Evolutionary conservation across 2,888 invertebrate species (phyloP).

Genomic region (Phragmatobia fuliginosa): DNA sequence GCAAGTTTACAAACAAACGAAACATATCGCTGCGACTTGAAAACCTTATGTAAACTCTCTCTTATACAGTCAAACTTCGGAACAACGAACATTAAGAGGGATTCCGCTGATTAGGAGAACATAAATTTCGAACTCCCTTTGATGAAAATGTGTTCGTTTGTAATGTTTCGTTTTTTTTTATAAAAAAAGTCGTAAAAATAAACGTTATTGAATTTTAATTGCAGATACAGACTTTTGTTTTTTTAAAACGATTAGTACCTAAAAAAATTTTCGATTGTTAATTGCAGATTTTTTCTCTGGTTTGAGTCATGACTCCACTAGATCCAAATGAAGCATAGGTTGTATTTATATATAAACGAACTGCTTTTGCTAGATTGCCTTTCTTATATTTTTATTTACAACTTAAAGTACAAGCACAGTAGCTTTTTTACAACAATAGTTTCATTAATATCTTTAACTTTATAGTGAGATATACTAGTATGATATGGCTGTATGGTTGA

Average conservation of each 20-base stretch:
- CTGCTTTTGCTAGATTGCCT: background rate
- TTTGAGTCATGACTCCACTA: too few species aligned
- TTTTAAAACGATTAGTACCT: too few species aligned
- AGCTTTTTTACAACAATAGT: too few species aligned
- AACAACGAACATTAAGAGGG: conserved; percentile 53
- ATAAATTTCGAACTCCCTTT: conserved; percentile 62
- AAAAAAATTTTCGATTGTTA: too few species aligned
- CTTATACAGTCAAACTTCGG: conserved; percentile 39
- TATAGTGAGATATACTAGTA: background rate
- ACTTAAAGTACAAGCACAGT: background rate
- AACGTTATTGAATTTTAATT: conserved; percentile 6
- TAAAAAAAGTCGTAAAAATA: conserved; percentile 37
- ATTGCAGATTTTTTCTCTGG: too few species aligned
- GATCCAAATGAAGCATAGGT: too few species aligned
- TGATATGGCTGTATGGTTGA: background rate
- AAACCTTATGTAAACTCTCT: conserved; percentile 21
- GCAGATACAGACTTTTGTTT: too few species aligned
- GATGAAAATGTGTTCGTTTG: conserved; percentile 58
- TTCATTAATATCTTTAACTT: background rate
- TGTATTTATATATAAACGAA: too few species aligned
- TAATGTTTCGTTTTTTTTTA: conserved; percentile 31
- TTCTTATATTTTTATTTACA: background rate
- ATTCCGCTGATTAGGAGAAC: conserved; percentile 71
- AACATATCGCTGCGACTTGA: conserved; percentile 16
- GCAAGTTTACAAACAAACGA: background rate